phyloP scores from a whole-genome alignment of 2,113 vertebrate species.

The Nothoprocta perdicaria region DNA sequence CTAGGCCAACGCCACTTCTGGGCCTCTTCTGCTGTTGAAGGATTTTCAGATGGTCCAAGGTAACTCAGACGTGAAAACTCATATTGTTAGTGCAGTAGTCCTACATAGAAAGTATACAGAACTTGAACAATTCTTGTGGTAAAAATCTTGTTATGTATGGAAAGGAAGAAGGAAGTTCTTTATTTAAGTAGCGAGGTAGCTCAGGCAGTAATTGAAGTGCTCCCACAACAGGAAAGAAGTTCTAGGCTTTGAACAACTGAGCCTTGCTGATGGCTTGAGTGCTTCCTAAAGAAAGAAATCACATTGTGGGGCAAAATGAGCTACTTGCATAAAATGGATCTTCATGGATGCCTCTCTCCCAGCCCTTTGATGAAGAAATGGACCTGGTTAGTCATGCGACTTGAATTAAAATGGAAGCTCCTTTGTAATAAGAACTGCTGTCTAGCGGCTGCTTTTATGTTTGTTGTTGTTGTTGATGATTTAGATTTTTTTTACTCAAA shows the following conservation, averaged over 20 bases:
- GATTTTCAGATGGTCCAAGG: neutral
- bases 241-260: neutral
- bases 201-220: neutral
- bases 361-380: neutral
- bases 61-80: neutral
- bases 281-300: neutral
- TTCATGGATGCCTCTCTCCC: neutral
- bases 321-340: neutral
- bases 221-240: no score
- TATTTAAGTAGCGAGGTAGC: neutral
- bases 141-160: neutral
- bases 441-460: neutral
- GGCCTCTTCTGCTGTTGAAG: neutral
- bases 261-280: neutral
- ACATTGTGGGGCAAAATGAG: neutral
- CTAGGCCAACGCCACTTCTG: neutral
- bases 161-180: neutral
- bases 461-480: no score
- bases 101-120: fast-evolving
- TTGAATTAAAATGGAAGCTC: neutral
- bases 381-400: neutral
- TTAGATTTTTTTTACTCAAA: neutral
- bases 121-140: neutral
- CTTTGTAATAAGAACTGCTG: neutral
- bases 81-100: neutral